Percentiles rank a stretch among this genome's conserved stretches.
phyloP scores from a whole-genome alignment of 2,797 vertebrate genomes.

The Tenualosa ilisha region DNA sequence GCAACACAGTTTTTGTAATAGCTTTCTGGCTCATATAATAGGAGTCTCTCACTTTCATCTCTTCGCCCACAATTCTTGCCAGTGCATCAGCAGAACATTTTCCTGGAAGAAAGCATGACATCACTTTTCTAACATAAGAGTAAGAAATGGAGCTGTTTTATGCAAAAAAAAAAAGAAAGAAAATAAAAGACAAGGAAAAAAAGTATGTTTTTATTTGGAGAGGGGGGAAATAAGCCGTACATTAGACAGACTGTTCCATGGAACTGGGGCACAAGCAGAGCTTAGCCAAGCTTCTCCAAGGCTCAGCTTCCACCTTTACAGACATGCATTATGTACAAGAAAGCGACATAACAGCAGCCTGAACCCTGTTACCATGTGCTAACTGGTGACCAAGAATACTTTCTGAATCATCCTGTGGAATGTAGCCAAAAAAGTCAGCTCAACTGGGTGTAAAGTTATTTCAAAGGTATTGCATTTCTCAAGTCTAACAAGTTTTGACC shows the following conservation, averaged over 20 bases:
- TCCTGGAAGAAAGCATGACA: constrained; percentile 17
- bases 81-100: constrained; percentile 13
- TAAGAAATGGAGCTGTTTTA: constrained; percentile 12
- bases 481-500: background rate
- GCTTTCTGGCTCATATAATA: background rate
- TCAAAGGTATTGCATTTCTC: background rate
- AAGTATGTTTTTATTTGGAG: constrained; percentile 12
- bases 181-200: background rate
- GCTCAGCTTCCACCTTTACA: constrained; percentile 32
- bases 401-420: background rate
- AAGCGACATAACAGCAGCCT: constrained; percentile 30
- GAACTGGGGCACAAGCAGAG: background rate
- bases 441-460: background rate
- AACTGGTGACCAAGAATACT: background rate
- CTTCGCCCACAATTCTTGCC: background rate
- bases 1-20: constrained; percentile 12
- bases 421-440: background rate
- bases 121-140: background rate
- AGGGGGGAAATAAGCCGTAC: background rate
- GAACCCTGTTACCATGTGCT: background rate
- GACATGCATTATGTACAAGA: constrained; percentile 47
- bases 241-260: background rate
- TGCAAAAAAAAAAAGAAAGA: background rate
- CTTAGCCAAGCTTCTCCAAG: constrained; percentile 2
- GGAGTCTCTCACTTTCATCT: constrained; percentile 1